Conservation (phyloP, 2,888 invertebrate species). For the Eupsilia transversa region DNA sequence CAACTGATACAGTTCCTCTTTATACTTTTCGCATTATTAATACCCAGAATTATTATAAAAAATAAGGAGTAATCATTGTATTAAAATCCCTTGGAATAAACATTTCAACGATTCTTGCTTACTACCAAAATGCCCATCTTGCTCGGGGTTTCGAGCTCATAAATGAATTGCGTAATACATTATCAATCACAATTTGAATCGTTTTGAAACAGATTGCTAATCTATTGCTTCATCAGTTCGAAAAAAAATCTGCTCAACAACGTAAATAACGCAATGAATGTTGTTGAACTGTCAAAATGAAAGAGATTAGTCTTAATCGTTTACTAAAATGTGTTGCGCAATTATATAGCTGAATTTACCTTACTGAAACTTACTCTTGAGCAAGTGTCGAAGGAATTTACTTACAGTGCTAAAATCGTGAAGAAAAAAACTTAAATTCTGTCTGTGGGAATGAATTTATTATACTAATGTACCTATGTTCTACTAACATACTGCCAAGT, state of each 20-base stretch:
- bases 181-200: too few relatives aligned
- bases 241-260: too few relatives aligned
- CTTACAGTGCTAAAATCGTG: not conserved
- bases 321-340: too few relatives aligned
- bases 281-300: too few relatives aligned
- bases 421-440: not conserved
- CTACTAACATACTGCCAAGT: constrained; percentile 25
- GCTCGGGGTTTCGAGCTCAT: too few relatives aligned
- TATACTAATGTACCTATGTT: not conserved
- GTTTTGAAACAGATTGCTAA: too few relatives aligned
- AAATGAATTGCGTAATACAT: not conserved
- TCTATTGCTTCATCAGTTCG: too few relatives aligned
- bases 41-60: not conserved
- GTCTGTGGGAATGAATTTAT: constrained; percentile 12
- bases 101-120: not conserved
- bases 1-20: constrained; percentile 46
- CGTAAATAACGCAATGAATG: too few relatives aligned
- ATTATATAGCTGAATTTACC: not conserved
- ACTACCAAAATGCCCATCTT: not conserved
- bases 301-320: too few relatives aligned
- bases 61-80: not conserved
- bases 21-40: constrained; percentile 25
- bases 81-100: not conserved
- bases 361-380: not conserved
- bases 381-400: not conserved